Percentiles rank a stretch among this genome's conserved stretches.
phyloP scores from a whole-genome alignment of 1,140 invertebrate species.

The Nasonia longicornis region DNA sequence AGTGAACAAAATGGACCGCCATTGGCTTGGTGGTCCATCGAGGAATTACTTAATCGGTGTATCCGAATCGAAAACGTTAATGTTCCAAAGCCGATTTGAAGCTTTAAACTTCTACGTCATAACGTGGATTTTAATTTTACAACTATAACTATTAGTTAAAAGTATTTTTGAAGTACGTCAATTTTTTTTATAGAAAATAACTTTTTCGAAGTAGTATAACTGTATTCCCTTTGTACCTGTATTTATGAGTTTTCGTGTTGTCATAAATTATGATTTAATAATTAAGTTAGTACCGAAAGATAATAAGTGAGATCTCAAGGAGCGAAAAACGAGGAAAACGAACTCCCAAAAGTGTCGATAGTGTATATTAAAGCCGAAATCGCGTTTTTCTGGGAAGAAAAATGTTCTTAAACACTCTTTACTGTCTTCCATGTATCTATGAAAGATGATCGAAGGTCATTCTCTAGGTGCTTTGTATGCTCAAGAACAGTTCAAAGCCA shows the following conservation, averaged over 20 bases:
- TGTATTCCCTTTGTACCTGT: slow-evolving; percentile 45
- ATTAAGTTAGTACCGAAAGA: slow-evolving; percentile 20
- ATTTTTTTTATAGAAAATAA: slow-evolving; percentile 38
- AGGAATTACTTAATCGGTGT: slow-evolving; percentile 53
- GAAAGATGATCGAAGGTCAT: not conserved
- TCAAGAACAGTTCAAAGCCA: slow-evolving; percentile 25
- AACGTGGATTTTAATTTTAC: slow-evolving; percentile 32
- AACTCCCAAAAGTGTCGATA: slow-evolving; percentile 2
- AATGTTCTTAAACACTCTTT: not conserved
- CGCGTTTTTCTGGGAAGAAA: slow-evolving; percentile 1
- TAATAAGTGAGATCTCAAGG: slow-evolving; percentile 17
- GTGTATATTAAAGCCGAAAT: not conserved
- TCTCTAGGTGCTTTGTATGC: not conserved
- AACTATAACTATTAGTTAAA: slow-evolving; percentile 38
- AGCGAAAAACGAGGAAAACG: not conserved
- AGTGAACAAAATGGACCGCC: slow-evolving; percentile 40
- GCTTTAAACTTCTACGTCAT: not conserved
- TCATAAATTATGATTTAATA: slow-evolving; percentile 33
- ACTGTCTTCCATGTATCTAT: slow-evolving; percentile 15
- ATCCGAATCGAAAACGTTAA: slow-evolving; percentile 43
- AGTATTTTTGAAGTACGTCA: slow-evolving; percentile 36
- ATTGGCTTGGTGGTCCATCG: slow-evolving; percentile 55
- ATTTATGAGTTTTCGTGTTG: slow-evolving; percentile 40
- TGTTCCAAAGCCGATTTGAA: slow-evolving; percentile 53
- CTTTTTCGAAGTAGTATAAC: slow-evolving; percentile 30